A percentile compares a stretch with the other conserved stretches of the same genome.
phyloP scores from a whole-genome alignment of 2,797 vertebrate genomes.

The Lagodon rhomboides region DNA sequence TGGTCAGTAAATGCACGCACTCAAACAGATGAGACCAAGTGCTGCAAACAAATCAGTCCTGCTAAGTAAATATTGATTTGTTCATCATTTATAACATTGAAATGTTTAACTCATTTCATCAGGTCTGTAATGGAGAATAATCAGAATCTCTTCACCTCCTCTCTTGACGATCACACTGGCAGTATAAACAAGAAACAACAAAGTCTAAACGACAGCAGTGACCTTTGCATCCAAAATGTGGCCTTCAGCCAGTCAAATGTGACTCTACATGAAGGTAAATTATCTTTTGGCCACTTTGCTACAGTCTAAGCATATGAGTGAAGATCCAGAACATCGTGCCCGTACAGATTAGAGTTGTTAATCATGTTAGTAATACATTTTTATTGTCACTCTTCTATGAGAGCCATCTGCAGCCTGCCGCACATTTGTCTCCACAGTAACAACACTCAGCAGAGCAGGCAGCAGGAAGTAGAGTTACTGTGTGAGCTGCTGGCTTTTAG shows the following conservation, averaged over 20 bases:
- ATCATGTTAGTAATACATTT: conserved; percentile 18
- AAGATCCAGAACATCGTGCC: background rate
- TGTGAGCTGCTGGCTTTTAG: conserved; percentile 49
- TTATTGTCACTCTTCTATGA: conserved; percentile 15
- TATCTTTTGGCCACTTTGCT: background rate
- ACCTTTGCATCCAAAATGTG: conserved; percentile 2
- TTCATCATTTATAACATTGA: background rate
- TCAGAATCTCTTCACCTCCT: background rate
- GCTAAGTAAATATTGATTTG: conserved; percentile 1
- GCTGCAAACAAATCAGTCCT: background rate
- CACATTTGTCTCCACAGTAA: conserved; percentile 26
- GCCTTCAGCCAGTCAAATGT: background rate
- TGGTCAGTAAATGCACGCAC: background rate
- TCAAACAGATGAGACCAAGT: background rate
- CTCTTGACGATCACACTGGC: background rate
- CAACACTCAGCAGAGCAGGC: conserved; percentile 22
- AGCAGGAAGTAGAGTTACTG: conserved; percentile 27
- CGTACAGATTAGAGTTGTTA: background rate
- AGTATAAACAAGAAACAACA: conserved; percentile 18
- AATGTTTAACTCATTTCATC: background rate
- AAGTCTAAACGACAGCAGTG: conserved; percentile 6
- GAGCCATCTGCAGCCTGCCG: conserved; percentile 39
- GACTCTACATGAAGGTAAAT: background rate
- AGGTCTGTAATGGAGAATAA: conserved; percentile 2
- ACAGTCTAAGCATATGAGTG: background rate